phyloP scores from a whole-genome alignment of 2,113 vertebrate species.

The Actenoides hombroni region DNA sequence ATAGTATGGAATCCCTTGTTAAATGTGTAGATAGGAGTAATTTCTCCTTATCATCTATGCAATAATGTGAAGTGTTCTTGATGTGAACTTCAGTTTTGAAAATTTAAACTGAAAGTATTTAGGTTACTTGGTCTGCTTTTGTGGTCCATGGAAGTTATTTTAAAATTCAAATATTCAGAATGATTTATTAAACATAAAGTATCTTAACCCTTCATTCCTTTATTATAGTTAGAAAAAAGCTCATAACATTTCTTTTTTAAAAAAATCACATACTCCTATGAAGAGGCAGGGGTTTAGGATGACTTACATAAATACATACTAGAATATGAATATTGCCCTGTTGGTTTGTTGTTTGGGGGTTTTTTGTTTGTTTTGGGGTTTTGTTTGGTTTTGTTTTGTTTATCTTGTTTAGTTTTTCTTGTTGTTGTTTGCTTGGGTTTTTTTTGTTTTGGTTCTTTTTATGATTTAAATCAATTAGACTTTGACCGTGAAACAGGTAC shows the following conservation, averaged over 20 bases:
- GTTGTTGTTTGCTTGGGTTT: too few relatives aligned
- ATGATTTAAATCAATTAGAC: not conserved
- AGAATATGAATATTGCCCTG: not conserved
- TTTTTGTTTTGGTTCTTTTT: not conserved
- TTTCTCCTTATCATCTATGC: not conserved
- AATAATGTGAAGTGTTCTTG: not conserved
- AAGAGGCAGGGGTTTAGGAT: not conserved
- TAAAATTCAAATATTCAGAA: not conserved
- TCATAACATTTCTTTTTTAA: not conserved
- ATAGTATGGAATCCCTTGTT: not conserved
- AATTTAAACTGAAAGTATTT: not conserved
- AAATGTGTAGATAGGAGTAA: not conserved
- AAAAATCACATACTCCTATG: not conserved
- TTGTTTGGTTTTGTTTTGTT: not conserved
- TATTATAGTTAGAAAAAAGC: not conserved
- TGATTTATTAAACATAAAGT: not conserved
- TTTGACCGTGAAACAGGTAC: not conserved
- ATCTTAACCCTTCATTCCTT: not conserved
- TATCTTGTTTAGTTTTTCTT: not conserved
- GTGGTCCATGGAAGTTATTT: not conserved
- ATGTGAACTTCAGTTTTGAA: not conserved
- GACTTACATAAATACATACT: not conserved
- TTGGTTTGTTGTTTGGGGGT: not conserved
- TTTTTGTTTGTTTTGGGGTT: not conserved
- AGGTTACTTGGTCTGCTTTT: not conserved